These are phyloP conservation scores for Cassiopea xamachana DNA, from an alignment of 30 jellyfish, hydroid and myxozoan genomes.

Conservation along the genomic window DNA sequence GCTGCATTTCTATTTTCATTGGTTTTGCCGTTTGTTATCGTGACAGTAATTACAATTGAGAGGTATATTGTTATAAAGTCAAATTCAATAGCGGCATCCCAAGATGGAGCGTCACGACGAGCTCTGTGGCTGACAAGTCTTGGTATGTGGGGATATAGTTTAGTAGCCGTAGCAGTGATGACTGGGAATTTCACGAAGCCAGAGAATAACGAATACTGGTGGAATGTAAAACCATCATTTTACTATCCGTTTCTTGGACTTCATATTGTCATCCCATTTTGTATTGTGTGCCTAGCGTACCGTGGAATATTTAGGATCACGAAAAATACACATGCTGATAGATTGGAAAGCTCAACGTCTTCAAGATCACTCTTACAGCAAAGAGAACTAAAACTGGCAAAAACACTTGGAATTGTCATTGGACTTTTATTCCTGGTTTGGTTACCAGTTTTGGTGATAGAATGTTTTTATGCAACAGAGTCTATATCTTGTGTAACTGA, in stretches of 20 bases:
- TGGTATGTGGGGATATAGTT: conserved; percentile 63
- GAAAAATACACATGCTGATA: neutral
- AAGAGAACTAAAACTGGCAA: conserved; percentile 73
- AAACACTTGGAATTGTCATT: conserved; percentile 69
- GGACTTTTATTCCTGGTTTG: conserved; percentile 73
- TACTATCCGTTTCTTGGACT: conserved; percentile 77
- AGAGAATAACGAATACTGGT: conserved; percentile 25
- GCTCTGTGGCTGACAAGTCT: neutral
- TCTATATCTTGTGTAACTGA: conserved; percentile 63
- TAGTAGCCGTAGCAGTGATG: conserved; percentile 60
- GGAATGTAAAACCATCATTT: conserved; percentile 57
- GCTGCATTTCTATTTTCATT: conserved; percentile 73
- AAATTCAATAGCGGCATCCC: conserved; percentile 12
- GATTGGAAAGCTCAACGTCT: conserved; percentile 4
- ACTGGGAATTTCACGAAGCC: conserved; percentile 44
- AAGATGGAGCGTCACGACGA: neutral
- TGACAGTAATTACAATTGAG: conserved; percentile 73
- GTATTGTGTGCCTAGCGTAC: conserved; percentile 31
- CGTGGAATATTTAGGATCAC: conserved; percentile 31
- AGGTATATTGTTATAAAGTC: conserved; percentile 63
- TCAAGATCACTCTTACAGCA: neutral
- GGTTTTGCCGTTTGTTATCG: conserved; percentile 73
- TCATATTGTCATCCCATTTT: conserved; percentile 65
- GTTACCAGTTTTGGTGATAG: conserved; percentile 84
- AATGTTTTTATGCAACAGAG: conserved; percentile 69